phyloP scores from a whole-genome alignment of 1,140 invertebrate genomes.

The Tribolium castaneum region DNA sequence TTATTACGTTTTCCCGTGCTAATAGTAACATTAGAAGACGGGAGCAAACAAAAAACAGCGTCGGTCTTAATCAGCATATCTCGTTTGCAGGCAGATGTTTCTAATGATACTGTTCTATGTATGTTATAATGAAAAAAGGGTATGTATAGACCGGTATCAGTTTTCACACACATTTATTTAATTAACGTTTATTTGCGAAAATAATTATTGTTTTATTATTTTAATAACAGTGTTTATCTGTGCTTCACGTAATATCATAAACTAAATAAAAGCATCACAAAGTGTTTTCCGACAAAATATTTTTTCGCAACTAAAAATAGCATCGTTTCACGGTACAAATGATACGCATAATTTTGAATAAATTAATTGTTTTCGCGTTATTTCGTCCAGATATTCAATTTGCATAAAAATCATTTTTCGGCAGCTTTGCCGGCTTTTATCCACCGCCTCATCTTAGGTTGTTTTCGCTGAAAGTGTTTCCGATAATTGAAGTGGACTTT shows the following conservation, averaged over 20 bases:
- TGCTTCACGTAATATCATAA: not conserved
- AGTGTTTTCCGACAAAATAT: not conserved
- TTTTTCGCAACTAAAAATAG: not conserved
- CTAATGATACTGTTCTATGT: conserved; percentile 3
- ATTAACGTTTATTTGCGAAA: conserved; percentile 22
- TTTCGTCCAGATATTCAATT: too few species aligned
- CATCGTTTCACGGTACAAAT: not conserved
- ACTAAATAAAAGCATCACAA: conserved; percentile 33
- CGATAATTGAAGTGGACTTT: conserved; percentile 19
- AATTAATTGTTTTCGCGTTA: not conserved
- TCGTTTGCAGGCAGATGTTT: not conserved
- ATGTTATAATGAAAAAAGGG: not conserved
- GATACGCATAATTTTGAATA: not conserved
- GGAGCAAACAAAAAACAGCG: not conserved
- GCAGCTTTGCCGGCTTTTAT: not conserved
- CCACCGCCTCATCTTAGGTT: not conserved
- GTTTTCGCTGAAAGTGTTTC: not conserved
- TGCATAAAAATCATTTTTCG: too few species aligned
- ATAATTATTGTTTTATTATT: conserved; percentile 40
- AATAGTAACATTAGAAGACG: too few species aligned
- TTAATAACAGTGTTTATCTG: conserved; percentile 1
- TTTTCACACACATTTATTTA: conserved; percentile 22
- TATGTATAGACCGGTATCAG: not conserved
- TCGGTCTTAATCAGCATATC: not conserved
- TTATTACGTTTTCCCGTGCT: too few species aligned